phyloP scores from a whole-genome alignment of 64 coral and sea anemone genomes.

The Actinia tenebrosa region DNA sequence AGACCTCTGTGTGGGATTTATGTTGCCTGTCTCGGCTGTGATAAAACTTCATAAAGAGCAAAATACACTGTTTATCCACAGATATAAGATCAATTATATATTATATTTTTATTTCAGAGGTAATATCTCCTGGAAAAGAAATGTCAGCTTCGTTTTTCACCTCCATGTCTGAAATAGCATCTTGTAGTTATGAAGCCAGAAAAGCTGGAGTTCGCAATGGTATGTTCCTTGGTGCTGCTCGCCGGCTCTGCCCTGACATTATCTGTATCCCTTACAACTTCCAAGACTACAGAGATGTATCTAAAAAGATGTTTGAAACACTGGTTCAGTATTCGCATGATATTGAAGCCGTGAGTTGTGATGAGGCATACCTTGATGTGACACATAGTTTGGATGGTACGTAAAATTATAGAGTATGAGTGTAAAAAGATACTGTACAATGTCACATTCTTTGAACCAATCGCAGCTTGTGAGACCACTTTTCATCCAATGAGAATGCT shows the following conservation, averaged over 20 bases:
- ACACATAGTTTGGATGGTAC: constrained; percentile 55
- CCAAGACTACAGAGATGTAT: constrained; percentile 90
- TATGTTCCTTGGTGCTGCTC: constrained; percentile 78
- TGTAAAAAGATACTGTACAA: too few species aligned
- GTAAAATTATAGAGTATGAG: neutral
- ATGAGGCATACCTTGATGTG: constrained; percentile 93
- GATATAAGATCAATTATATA: neutral
- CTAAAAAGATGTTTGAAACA: constrained; percentile 79
- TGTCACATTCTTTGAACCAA: neutral
- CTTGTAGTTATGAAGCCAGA: constrained; percentile 94
- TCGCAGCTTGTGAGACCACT: neutral
- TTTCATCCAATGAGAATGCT: neutral
- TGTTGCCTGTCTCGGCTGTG: too few species aligned
- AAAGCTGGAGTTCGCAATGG: constrained; percentile 80
- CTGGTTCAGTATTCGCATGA: constrained; percentile 87
- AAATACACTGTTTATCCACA: too few species aligned
- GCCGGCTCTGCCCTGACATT: constrained; percentile 78
- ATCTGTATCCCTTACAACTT: constrained; percentile 91
- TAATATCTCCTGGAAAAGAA: constrained; percentile 18
- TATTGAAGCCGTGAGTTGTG: constrained; percentile 97
- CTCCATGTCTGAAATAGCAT: constrained; percentile 96
- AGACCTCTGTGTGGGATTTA: too few species aligned
- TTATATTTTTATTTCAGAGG: neutral
- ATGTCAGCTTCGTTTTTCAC: constrained; percentile 50
- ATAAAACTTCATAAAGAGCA: too few species aligned